Conservation (phyloP, 2,113 vertebrate species). For the Psophia crepitans region DNA sequence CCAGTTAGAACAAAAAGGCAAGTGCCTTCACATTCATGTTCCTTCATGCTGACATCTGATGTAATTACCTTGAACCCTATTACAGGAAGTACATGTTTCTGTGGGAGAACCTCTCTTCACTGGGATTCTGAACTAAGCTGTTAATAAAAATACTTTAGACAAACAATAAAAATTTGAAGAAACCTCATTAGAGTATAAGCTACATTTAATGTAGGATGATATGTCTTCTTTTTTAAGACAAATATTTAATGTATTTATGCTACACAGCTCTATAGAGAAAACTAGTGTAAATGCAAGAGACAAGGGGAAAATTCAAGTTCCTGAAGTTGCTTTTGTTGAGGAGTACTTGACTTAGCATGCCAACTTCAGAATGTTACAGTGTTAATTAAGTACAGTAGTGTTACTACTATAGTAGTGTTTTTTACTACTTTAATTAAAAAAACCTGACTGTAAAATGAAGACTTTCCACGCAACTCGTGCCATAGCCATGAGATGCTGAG, state of each 20-base stretch:
- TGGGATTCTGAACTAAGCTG: neutral
- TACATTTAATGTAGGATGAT: neutral
- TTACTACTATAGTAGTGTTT: neutral
- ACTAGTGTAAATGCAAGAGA: neutral
- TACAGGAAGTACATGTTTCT: neutral
- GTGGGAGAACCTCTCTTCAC: neutral
- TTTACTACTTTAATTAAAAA: neutral
- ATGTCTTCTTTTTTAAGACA: neutral
- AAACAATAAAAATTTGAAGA: neutral
- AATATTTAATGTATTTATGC: neutral
- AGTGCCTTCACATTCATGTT: neutral
- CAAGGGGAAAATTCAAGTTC: neutral
- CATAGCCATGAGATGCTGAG: neutral
- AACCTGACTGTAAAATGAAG: neutral
- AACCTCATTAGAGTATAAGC: neutral
- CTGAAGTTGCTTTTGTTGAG: neutral
- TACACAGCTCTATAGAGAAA: neutral
- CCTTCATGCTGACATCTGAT: neutral
- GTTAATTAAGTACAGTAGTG: neutral
- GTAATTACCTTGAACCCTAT: neutral
- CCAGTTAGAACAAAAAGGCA: neutral
- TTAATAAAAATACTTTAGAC: neutral
- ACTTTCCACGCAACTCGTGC: neutral
- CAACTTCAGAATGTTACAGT: neutral
- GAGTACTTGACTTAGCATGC: neutral